A percentile compares a stretch with the other conserved stretches of the same genome.
Conservation (phyloP, 1,140 invertebrate species). For the Atopsyche davidsoni region DNA sequence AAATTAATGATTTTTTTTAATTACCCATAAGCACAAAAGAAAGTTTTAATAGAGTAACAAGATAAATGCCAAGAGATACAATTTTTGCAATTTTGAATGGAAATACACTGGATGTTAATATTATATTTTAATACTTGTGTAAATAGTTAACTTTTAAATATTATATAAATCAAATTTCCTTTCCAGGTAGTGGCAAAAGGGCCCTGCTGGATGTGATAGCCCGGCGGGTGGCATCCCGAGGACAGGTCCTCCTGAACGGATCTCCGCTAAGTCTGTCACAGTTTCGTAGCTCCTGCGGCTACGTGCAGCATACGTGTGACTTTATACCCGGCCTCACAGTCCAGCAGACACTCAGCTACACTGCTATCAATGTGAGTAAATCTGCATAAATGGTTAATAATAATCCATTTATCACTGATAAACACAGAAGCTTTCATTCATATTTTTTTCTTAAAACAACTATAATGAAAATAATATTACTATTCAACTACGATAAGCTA, state of each 20-base stretch:
- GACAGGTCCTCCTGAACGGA: conserved; percentile 81
- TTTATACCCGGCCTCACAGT: conserved; percentile 79
- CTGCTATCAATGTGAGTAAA: conserved; percentile 53
- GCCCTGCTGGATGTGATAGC: conserved; percentile 87
- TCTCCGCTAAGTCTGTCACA: conserved; percentile 70
- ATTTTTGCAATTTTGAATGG: too few relatives aligned
- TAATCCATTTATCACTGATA: not conserved
- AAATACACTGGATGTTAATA: too few relatives aligned
- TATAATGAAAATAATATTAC: conserved; percentile 5
- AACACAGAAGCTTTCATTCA: too few relatives aligned
- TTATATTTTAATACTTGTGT: too few relatives aligned
- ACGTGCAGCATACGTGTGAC: conserved; percentile 76
- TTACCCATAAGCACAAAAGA: too few relatives aligned
- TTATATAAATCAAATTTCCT: not conserved
- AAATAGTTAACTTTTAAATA: too few relatives aligned
- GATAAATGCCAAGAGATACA: too few relatives aligned
- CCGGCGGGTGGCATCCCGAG: conserved; percentile 69
- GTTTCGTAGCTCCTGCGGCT: conserved; percentile 78
- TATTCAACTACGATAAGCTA: not conserved
- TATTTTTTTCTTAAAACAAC: not conserved
- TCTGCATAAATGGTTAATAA: too few relatives aligned
- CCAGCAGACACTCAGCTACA: conserved; percentile 76
- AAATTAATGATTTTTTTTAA: too few relatives aligned
- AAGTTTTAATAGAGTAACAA: too few relatives aligned
- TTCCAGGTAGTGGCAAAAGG: conserved; percentile 77